Percentiles rank a stretch among this genome's conserved stretches.
Conservation (phyloP, 2,113 vertebrate genomes). For the Euleptes europaea region DNA sequence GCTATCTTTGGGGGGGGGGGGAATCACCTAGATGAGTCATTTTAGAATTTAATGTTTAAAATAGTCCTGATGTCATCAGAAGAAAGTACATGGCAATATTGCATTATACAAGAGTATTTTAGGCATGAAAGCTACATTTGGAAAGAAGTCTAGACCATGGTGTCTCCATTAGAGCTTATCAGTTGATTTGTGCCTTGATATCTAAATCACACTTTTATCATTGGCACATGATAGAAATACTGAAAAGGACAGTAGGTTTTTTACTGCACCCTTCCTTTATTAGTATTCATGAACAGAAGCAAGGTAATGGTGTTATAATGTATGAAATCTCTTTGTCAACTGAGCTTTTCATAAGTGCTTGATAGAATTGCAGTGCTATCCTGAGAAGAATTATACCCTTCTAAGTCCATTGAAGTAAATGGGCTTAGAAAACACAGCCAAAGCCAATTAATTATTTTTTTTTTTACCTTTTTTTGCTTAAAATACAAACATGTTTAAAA, state of each 20-base stretch:
- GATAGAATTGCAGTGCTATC: not conserved
- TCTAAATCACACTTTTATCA: not conserved
- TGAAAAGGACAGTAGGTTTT: slow-evolving; percentile 23
- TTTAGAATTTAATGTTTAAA: not conserved
- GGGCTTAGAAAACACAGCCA: too few relatives aligned
- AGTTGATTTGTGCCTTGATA: not conserved
- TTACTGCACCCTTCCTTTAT: not conserved
- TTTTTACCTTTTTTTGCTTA: too few relatives aligned
- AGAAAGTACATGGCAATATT: not conserved
- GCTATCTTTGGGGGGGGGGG: not conserved
- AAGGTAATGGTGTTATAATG: not conserved
- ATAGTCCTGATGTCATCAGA: not conserved
- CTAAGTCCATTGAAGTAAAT: not conserved
- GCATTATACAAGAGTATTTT: not conserved
- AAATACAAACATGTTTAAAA: too few relatives aligned
- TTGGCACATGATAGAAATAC: slow-evolving; percentile 1
- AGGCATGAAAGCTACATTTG: not conserved
- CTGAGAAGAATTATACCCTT: too few relatives aligned
- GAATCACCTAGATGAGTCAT: not conserved
- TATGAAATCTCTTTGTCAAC: not conserved
- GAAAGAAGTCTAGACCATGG: not conserved
- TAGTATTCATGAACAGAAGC: slow-evolving; percentile 5
- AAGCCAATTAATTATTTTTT: too few relatives aligned
- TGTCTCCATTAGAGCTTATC: slow-evolving; percentile 2
- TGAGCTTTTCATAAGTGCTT: not conserved